Conservation (phyloP, 2,888 invertebrate genomes). For the Coenonympha glycerion region DNA sequence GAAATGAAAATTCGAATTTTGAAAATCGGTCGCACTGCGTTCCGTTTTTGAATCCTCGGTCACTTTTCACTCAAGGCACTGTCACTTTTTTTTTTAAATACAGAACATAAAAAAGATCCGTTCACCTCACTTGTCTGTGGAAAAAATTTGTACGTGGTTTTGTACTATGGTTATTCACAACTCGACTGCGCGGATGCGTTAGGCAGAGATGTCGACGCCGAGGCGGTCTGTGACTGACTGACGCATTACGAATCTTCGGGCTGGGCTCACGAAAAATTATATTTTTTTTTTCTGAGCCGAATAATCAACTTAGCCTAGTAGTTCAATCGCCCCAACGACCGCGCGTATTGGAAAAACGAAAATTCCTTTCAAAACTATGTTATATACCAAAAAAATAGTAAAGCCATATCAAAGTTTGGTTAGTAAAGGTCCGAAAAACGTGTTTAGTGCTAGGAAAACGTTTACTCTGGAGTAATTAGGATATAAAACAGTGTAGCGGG, state of each 20-base stretch:
- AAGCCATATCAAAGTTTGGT: conserved; percentile 1
- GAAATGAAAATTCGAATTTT: conserved; percentile 30
- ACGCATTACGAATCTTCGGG: conserved; percentile 71
- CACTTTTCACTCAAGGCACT: conserved; percentile 55
- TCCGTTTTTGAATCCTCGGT: conserved; percentile 40
- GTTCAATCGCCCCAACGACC: conserved; percentile 61
- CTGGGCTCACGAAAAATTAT: conserved; percentile 68
- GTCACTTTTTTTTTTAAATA: conserved; percentile 43
- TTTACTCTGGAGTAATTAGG: conserved; percentile 50
- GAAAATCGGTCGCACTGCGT: conserved; percentile 35
- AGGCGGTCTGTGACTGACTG: conserved; percentile 65
- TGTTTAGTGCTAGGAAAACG: conserved; percentile 25
- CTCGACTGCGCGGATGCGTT: conserved; percentile 55
- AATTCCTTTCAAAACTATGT: conserved; percentile 26
- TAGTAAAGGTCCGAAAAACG: conserved; percentile 16
- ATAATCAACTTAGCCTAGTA: conserved; percentile 71
- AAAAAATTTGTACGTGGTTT: conserved; percentile 69
- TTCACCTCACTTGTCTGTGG: conserved; percentile 59
- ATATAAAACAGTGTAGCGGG: conserved; percentile 53
- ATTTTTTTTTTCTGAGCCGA: conserved; percentile 68
- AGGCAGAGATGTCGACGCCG: conserved; percentile 63
- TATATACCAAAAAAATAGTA: conserved; percentile 41
- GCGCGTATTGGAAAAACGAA: conserved; percentile 33
- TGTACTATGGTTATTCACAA: conserved; percentile 73
- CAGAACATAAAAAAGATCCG: conserved; percentile 40